Conservation (phyloP, 2,888 invertebrate species). For the Maniola hyperantus region DNA sequence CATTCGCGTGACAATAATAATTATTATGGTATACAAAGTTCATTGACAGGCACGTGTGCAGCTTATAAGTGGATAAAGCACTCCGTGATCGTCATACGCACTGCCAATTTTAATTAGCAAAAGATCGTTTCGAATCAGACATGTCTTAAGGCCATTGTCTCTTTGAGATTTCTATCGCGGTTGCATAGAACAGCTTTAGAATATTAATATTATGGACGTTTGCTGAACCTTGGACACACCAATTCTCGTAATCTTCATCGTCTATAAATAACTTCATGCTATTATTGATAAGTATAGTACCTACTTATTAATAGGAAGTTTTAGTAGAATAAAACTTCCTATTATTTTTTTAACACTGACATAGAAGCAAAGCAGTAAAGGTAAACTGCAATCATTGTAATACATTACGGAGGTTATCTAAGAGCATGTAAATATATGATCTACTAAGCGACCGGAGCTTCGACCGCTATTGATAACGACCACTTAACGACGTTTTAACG, state of each 20-base stretch:
- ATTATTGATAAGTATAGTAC: neutral
- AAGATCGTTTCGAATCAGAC: slow-evolving; percentile 70
- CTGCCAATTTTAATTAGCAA: slow-evolving; percentile 78
- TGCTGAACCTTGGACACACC: slow-evolving; percentile 17
- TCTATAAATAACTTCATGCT: slow-evolving; percentile 7
- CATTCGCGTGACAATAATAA: slow-evolving; percentile 52
- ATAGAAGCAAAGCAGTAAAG: slow-evolving; percentile 45
- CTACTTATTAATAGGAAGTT: too few relatives aligned
- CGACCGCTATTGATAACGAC: slow-evolving; percentile 68
- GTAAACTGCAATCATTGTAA: slow-evolving; percentile 45
- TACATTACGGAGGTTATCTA: slow-evolving; percentile 64
- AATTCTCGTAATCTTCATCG: slow-evolving; percentile 1
- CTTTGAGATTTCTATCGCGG: slow-evolving; percentile 65
- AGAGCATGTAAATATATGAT: slow-evolving; percentile 68
- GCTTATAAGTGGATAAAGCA: slow-evolving; percentile 73
- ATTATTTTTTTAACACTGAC: slow-evolving; percentile 6
- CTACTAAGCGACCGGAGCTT: slow-evolving; percentile 69
- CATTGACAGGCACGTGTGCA: slow-evolving; percentile 81
- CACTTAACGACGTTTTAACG: slow-evolving; percentile 59
- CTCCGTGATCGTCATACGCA: slow-evolving; percentile 75
- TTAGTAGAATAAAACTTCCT: neutral
- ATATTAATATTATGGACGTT: slow-evolving; percentile 59
- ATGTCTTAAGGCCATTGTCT: slow-evolving; percentile 60
- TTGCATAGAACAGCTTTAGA: slow-evolving; percentile 56
- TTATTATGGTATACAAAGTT: slow-evolving; percentile 64